These are phyloP conservation scores for Erethizon dorsatum DNA, from an alignment of 2,797 vertebrate genomes.

Conservation along the genomic window DNA sequence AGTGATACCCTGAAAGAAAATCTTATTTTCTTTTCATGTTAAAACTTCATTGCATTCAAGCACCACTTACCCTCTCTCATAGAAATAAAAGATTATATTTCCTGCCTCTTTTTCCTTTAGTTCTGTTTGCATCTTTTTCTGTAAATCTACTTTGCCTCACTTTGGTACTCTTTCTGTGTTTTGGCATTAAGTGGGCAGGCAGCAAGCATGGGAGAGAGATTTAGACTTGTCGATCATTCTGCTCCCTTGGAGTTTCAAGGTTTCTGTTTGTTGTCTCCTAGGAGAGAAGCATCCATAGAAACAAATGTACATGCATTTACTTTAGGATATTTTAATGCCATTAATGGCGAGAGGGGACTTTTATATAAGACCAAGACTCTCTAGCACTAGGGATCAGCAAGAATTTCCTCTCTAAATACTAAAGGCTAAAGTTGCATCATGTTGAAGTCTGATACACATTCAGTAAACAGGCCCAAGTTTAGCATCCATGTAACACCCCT, in stretches of 20 bases:
- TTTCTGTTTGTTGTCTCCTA: slow-evolving; percentile 67
- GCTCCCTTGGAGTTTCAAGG: slow-evolving; percentile 47
- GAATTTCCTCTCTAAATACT: slow-evolving; percentile 71
- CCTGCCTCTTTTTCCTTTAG: neutral
- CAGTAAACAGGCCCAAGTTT: neutral
- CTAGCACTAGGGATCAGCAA: neutral
- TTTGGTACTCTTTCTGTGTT: neutral
- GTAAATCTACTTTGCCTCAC: slow-evolving; percentile 54
- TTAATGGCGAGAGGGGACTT: neutral
- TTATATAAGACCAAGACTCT: neutral
- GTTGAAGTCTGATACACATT: neutral
- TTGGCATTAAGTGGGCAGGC: slow-evolving; percentile 29
- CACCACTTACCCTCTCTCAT: neutral
- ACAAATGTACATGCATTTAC: slow-evolving; percentile 72
- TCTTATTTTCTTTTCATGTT: neutral
- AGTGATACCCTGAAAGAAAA: slow-evolving; percentile 42
- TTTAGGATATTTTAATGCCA: slow-evolving; percentile 56
- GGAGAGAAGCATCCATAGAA: slow-evolving; percentile 66
- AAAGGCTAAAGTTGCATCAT: neutral
- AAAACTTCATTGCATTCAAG: slow-evolving; percentile 67
- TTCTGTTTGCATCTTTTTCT: neutral
- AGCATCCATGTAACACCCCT: neutral
- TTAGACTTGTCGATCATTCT: slow-evolving; percentile 48
- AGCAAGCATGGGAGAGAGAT: slow-evolving; percentile 26
- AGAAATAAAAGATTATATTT: neutral